Conservation (phyloP, 2,888 invertebrate genomes). For the Agrenia bidenticulata region DNA sequence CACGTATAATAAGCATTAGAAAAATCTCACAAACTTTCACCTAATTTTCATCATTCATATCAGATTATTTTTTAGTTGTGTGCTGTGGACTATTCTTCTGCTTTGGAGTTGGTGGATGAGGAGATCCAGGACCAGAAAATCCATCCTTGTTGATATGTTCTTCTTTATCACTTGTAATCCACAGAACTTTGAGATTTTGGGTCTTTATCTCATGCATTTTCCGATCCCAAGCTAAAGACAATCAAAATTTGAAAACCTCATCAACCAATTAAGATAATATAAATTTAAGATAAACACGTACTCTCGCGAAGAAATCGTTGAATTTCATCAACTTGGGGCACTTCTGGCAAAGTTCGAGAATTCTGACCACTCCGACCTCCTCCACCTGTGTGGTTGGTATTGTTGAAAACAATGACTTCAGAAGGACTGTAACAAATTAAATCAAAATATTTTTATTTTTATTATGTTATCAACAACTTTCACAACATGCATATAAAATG, state of each 20-base stretch:
- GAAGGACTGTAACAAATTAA: slow-evolving; percentile 27
- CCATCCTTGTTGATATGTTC: slow-evolving; percentile 21
- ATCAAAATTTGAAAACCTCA: not conserved
- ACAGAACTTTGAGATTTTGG: slow-evolving; percentile 37
- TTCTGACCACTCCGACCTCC: slow-evolving; percentile 26
- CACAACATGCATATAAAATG: too few relatives aligned
- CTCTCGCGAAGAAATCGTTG: slow-evolving; percentile 38
- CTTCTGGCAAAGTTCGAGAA: slow-evolving; percentile 33
- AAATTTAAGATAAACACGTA: slow-evolving; percentile 16
- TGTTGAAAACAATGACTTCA: slow-evolving; percentile 46
- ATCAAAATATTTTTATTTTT: too few relatives aligned
- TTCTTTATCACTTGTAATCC: slow-evolving; percentile 32
- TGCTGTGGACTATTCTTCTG: slow-evolving; percentile 37
- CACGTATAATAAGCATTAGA: too few relatives aligned
- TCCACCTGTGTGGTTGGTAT: slow-evolving; percentile 34
- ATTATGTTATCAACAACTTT: too few relatives aligned
- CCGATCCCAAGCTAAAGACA: slow-evolving; percentile 31
- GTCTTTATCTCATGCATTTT: slow-evolving; percentile 40
- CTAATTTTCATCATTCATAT: slow-evolving; percentile 18
- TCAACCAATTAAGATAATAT: slow-evolving; percentile 6
- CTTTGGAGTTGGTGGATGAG: slow-evolving; percentile 28
- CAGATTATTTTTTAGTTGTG: slow-evolving; percentile 30
- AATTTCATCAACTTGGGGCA: slow-evolving; percentile 44
- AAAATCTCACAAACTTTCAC: too few relatives aligned
- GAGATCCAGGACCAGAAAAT: slow-evolving; percentile 22